phyloP scores from a whole-genome alignment of 2,888 invertebrate species.

The Hecatera dysodea region DNA sequence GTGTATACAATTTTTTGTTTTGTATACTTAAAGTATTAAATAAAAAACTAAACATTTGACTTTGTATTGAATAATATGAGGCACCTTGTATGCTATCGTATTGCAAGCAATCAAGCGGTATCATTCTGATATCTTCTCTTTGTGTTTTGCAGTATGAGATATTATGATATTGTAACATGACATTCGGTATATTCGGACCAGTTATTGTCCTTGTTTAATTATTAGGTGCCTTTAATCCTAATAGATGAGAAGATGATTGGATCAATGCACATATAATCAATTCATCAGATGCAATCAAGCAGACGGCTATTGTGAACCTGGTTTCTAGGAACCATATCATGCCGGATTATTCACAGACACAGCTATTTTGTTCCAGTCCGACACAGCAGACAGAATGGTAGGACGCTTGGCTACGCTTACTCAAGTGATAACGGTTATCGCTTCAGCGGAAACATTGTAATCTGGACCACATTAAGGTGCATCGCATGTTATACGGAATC shows the following conservation, averaged over 20 bases:
- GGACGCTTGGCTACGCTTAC: background rate
- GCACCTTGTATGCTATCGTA: background rate
- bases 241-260: no score
- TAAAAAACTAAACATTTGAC: no score
- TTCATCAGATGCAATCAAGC: background rate
- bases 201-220: background rate
- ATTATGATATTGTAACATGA: background rate
- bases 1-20: no score
- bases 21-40: no score
- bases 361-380: background rate
- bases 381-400: background rate
- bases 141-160: background rate
- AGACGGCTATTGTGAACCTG: background rate
- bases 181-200: no score
- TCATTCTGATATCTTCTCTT: background rate
- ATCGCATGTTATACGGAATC: background rate
- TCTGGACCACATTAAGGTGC: background rate
- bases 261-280: background rate
- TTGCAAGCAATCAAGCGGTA: background rate
- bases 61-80: background rate
- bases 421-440: slow-evolving; percentile 11
- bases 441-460: slow-evolving; percentile 9
- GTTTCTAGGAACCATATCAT: background rate
- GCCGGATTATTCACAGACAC: background rate
- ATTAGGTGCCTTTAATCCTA: no score